phyloP scores from a whole-genome alignment of 2,797 vertebrate species.

The Florisuga fusca region DNA sequence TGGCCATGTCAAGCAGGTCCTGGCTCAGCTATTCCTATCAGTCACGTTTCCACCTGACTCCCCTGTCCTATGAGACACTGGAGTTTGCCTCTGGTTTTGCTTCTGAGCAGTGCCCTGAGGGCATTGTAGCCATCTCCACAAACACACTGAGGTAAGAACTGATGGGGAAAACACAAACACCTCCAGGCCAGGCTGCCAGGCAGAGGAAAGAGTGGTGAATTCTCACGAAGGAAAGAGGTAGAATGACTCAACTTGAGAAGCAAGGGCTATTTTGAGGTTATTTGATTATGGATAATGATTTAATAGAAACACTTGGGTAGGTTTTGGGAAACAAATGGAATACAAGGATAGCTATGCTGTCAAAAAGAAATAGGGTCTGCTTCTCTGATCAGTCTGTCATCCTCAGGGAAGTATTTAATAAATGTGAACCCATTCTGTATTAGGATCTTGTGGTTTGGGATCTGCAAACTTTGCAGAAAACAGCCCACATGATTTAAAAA shows the following conservation, averaged over 20 bases:
- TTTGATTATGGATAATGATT: not conserved
- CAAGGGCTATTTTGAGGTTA: not conserved
- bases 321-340: not conserved
- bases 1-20: conserved; percentile 98
- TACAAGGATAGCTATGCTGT: not conserved
- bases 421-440: not conserved
- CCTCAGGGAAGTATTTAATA: not conserved
- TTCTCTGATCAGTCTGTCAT: not conserved
- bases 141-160: conserved; percentile 92
- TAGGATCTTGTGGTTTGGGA: not conserved
- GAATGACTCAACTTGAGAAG: not conserved
- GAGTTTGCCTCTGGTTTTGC: conserved; percentile 98
- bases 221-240: not conserved
- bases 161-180: rapidly evolving
- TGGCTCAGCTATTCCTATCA: conserved; percentile 99
- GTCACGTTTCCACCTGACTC: conserved; percentile 96
- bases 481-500: not conserved
- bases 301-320: not conserved
- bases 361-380: not conserved
- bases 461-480: conserved; percentile 16
- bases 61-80: conserved; percentile 94
- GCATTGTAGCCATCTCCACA: conserved; percentile 98
- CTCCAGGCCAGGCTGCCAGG: not conserved
- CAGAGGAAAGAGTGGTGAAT: not conserved
- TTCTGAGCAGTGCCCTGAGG: conserved; percentile 97